These are phyloP conservation scores for Torymus aiolomorphi DNA, from an alignment of 2,888 invertebrate genomes.

Conservation along the genomic window DNA sequence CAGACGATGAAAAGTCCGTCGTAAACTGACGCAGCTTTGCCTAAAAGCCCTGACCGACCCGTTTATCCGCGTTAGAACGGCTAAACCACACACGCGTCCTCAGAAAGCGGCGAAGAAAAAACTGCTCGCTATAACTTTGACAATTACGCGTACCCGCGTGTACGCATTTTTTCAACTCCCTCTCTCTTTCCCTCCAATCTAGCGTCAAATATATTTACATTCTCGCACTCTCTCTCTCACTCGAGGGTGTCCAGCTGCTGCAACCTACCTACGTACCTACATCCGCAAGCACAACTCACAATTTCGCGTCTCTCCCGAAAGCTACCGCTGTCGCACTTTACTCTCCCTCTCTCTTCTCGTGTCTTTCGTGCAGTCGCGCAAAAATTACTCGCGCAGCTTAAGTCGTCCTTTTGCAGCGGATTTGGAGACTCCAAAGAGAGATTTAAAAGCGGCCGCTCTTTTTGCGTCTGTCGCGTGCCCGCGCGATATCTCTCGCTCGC, in stretches of 20 bases:
- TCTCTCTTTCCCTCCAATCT: constrained; percentile 25
- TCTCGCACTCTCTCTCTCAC: constrained; percentile 23
- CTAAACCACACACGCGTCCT: constrained; percentile 6
- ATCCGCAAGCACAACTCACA: constrained; percentile 49
- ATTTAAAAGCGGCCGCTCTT: constrained; percentile 40
- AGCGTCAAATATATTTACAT: constrained; percentile 50
- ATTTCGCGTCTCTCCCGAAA: constrained; percentile 33
- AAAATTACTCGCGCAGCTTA: constrained; percentile 54
- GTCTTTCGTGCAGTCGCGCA: background rate
- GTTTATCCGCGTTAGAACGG: background rate
- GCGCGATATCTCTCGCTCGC: constrained; percentile 33
- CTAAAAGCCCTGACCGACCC: no score
- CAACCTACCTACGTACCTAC: no score
- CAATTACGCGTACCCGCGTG: constrained; percentile 41
- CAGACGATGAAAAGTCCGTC: no score
- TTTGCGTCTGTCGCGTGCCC: background rate
- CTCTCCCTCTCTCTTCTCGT: background rate
- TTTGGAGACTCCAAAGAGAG: constrained; percentile 45
- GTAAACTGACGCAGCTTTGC: no score
- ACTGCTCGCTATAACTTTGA: constrained; percentile 37
- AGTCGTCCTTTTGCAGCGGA: constrained; percentile 52
- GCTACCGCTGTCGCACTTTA: constrained; percentile 44
- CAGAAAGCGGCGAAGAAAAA: constrained; percentile 25
- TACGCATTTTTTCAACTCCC: constrained; percentile 27
- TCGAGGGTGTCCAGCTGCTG: background rate